Evolutionary conservation across 2,888 invertebrate genomes (phyloP).

Genomic region (Tetramorium bicarinatum): DNA sequence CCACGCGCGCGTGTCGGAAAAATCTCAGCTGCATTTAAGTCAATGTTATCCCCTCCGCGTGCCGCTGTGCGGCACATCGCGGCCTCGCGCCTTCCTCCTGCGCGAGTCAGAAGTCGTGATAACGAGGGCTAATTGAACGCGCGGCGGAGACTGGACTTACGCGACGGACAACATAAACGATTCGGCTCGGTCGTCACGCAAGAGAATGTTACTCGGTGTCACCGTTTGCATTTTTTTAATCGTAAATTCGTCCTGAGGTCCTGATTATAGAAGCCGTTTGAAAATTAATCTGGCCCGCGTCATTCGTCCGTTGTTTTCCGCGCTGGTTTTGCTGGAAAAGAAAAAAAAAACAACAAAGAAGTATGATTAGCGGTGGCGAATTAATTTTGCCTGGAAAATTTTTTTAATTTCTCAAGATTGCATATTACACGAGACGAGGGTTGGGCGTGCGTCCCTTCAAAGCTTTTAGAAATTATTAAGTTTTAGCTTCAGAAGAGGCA

Average conservation of each 20-base stretch:
- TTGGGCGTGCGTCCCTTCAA: background rate
- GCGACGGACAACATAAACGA: slow-evolving; percentile 23
- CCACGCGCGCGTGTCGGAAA: slow-evolving; percentile 19
- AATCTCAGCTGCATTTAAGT: slow-evolving; percentile 39
- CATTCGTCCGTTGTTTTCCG: background rate
- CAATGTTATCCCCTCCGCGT: slow-evolving; percentile 40
- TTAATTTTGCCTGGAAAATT: slow-evolving; percentile 18
- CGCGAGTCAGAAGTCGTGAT: slow-evolving; percentile 69
- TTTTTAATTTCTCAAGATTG: slow-evolving; percentile 35
- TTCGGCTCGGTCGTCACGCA: background rate
- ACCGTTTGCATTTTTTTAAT: background rate
- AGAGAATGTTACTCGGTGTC: background rate
- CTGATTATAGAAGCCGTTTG: background rate
- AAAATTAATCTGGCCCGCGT: background rate
- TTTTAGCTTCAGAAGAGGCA: background rate
- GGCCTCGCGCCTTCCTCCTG: slow-evolving; percentile 67
- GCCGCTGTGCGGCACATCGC: slow-evolving; percentile 7
- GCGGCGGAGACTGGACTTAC: slow-evolving; percentile 62
- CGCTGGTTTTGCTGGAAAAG: background rate
- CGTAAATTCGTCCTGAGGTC: background rate
- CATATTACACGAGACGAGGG: background rate
- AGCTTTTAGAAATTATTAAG: slow-evolving; percentile 22
- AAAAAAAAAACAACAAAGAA: background rate
- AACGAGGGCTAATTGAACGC: slow-evolving; percentile 76
- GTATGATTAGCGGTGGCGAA: background rate